Percentiles rank a stretch among this genome's conserved stretches.
phyloP scores from a whole-genome alignment of 2,797 vertebrate genomes.

The Lindbergichthys nudifrons region DNA sequence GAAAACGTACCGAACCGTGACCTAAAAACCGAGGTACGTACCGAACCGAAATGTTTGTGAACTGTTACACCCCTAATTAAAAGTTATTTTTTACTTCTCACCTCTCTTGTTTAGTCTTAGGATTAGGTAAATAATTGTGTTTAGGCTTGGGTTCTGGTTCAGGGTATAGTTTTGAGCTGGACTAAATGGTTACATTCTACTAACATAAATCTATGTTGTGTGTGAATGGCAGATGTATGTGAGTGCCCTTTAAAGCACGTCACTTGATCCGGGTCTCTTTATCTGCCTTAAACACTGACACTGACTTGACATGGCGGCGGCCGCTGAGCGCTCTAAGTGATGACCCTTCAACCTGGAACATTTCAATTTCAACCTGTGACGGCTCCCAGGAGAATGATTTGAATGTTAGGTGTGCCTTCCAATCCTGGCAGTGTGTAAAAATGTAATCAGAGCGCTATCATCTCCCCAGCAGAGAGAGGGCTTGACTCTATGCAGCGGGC shows the following conservation, averaged over 20 bases:
- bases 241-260: constrained; percentile 3
- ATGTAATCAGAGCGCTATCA: constrained; percentile 88
- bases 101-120: background rate
- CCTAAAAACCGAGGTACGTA: too few relatives aligned
- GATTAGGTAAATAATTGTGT: background rate
- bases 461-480: constrained; percentile 73
- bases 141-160: background rate
- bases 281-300: constrained; percentile 41
- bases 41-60: too few relatives aligned
- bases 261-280: constrained; percentile 44
- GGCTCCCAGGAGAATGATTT: constrained; percentile 84
- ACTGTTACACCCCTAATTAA: too few relatives aligned
- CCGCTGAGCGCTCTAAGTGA: constrained; percentile 62
- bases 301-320: constrained; percentile 29
- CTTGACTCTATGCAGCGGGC: constrained; percentile 85
- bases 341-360: constrained; percentile 77
- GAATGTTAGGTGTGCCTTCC: constrained; percentile 87
- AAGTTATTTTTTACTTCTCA: background rate
- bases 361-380: constrained; percentile 83
- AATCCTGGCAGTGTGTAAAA: constrained; percentile 77
- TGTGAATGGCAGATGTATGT: constrained; percentile 13
- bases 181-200: background rate
- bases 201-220: background rate
- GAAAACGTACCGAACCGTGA: too few relatives aligned
- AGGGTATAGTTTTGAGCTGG: background rate